Percentiles rank a stretch among this genome's conserved stretches.
phyloP scores from a whole-genome alignment of 2,797 vertebrate species.

The Coranthus polyacanthus region DNA sequence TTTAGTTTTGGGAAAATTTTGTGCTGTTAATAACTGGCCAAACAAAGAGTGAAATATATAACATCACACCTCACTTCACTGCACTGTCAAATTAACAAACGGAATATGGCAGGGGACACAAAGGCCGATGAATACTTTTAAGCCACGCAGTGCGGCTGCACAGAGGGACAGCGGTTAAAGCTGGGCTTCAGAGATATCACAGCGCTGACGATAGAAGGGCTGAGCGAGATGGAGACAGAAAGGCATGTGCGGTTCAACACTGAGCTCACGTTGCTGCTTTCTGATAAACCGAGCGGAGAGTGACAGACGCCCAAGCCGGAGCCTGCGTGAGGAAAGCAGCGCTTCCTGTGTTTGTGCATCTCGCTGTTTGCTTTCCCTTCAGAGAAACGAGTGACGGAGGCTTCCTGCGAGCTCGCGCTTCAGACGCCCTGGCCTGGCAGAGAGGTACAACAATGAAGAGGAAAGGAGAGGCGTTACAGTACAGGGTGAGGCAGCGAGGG shows the following conservation, averaged over 20 bases:
- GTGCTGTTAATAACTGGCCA: neutral
- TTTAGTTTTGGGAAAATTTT: neutral
- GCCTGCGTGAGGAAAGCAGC: conserved; percentile 32
- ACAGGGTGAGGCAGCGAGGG: conserved; percentile 37
- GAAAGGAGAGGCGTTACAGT: conserved; percentile 44
- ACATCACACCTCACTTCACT: conserved; percentile 6
- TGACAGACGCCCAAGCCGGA: conserved; percentile 38
- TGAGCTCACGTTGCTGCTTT: conserved; percentile 26
- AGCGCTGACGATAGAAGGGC: neutral
- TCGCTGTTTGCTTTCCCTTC: conserved; percentile 45
- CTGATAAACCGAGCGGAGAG: conserved; percentile 28
- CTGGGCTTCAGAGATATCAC: conserved; percentile 3
- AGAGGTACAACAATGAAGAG: conserved; percentile 66
- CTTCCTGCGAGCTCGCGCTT: conserved; percentile 62
- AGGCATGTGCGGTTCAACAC: conserved; percentile 26
- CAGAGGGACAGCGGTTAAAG: conserved; percentile 5
- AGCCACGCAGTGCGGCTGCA: conserved; percentile 17
- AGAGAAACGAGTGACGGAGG: conserved; percentile 31
- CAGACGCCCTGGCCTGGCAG: conserved; percentile 22
- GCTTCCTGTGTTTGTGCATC: conserved; percentile 74
- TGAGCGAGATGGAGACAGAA: neutral
- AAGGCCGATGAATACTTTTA: conserved; percentile 3
- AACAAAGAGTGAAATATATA: neutral
- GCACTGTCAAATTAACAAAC: conserved; percentile 10
- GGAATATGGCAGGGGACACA: conserved; percentile 4